These are phyloP conservation scores for Glossophaga mutica DNA, from an alignment of 2,797 vertebrate species.

Conservation along the genomic window DNA sequence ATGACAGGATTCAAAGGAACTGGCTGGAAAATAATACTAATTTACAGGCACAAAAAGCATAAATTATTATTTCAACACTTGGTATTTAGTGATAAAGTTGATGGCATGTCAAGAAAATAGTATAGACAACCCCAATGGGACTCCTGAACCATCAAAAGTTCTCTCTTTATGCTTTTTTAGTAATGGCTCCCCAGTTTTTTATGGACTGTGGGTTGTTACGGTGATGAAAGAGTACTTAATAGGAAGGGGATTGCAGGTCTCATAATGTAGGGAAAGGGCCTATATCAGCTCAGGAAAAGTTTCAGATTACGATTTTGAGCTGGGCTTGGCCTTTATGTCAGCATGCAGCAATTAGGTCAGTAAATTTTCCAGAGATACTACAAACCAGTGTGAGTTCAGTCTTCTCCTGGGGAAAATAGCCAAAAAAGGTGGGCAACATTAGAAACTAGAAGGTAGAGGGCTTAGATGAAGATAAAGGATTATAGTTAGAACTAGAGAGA, in stretches of 20 bases:
- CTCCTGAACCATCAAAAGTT: conserved; percentile 3
- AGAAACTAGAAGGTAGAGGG: background rate
- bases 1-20: background rate
- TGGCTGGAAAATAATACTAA: background rate
- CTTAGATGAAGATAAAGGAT: background rate
- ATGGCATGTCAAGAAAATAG: background rate
- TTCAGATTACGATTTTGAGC: conserved; percentile 37
- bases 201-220: conserved; percentile 21
- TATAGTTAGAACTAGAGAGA: background rate
- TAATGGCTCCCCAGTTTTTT: background rate
- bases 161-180: background rate
- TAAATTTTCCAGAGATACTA: conserved; percentile 4
- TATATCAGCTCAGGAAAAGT: background rate
- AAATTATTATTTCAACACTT: background rate
- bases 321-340: conserved; percentile 2
- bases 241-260: conserved; percentile 8
- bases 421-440: background rate
- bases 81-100: conserved; percentile 26
- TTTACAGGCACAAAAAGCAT: background rate
- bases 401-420: background rate
- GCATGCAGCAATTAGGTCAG: background rate
- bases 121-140: background rate
- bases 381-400: background rate
- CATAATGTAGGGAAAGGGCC: background rate
- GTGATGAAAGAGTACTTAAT: background rate